These are phyloP conservation scores for Peromyscus polionotus DNA, from an alignment of 2,113 vertebrate genomes.

Conservation along the genomic window DNA sequence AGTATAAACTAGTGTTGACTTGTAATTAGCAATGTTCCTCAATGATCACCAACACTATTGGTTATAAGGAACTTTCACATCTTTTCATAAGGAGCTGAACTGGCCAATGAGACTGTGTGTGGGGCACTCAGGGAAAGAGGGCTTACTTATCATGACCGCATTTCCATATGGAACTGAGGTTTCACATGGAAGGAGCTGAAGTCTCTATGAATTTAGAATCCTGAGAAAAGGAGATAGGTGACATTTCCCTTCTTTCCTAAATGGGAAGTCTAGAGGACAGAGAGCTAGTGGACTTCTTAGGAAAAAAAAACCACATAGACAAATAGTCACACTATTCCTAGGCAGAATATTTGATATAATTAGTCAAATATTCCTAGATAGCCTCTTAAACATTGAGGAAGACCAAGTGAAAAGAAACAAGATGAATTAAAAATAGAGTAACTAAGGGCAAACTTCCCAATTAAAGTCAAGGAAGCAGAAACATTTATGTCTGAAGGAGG, in stretches of 20 bases:
- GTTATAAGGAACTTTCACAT: neutral
- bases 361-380: neutral
- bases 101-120: neutral
- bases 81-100: neutral
- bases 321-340: neutral
- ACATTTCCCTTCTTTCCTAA: neutral
- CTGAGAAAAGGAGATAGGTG: neutral
- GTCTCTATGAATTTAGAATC: neutral
- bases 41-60: neutral
- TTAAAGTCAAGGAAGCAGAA: conserved; percentile 2
- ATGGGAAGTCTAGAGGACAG: conserved; percentile 15
- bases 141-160: neutral
- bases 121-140: neutral
- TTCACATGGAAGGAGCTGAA: neutral
- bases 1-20: neutral
- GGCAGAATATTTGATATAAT: neutral
- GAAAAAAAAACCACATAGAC: neutral
- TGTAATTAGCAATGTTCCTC: neutral
- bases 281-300: neutral
- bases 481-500: neutral
- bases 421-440: neutral
- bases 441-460: neutral
- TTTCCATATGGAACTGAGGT: neutral
- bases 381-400: conserved; percentile 1
- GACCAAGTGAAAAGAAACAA: neutral